Conservation (phyloP, 2,797 vertebrate species). For the Hirundo rustica region DNA sequence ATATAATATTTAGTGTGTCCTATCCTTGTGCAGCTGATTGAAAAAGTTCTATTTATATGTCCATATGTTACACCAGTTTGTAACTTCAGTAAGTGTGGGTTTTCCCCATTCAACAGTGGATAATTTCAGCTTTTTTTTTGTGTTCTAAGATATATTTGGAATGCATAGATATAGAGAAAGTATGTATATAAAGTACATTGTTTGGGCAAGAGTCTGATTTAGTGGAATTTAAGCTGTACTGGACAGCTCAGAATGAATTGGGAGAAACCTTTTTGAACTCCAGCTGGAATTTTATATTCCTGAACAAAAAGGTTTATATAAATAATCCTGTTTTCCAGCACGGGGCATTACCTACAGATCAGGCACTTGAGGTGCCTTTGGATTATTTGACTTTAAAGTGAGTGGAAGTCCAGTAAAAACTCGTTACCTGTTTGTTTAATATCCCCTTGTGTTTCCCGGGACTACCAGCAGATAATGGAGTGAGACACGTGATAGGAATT, state of each 20-base stretch:
- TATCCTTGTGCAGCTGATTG: background rate
- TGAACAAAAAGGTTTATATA: background rate
- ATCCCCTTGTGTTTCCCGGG: background rate
- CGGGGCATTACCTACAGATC: background rate
- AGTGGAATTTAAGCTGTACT: background rate
- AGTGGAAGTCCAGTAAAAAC: background rate
- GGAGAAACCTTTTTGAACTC: background rate
- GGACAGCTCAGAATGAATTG: background rate
- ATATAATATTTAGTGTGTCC: accelerated
- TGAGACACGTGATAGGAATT: background rate
- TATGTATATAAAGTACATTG: background rate
- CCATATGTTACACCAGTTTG: accelerated
- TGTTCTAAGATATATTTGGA: background rate
- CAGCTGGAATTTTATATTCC: background rate
- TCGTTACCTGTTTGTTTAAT: background rate
- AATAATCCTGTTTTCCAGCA: background rate
- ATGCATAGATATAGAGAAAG: background rate
- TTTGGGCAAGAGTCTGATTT: background rate
- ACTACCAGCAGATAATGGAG: background rate
- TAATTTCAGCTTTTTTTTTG: background rate
- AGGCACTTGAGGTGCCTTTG: background rate
- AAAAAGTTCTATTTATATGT: background rate
- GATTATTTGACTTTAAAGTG: background rate
- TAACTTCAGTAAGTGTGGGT: background rate
- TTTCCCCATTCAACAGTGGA: background rate